Conservation (phyloP, 2,888 invertebrate genomes). For the Papilio elwesi region DNA sequence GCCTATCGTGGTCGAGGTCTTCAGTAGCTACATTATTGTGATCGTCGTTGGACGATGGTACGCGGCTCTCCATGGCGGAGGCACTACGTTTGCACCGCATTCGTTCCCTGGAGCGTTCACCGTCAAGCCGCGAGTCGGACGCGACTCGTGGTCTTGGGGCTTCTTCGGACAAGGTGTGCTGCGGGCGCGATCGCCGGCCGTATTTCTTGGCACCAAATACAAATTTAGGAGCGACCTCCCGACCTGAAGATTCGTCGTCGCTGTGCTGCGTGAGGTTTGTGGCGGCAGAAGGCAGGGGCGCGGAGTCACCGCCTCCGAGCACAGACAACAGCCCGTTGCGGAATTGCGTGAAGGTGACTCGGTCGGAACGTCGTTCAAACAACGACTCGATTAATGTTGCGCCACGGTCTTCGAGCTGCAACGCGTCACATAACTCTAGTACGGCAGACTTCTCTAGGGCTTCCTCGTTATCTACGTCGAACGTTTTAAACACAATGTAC, state of each 20-base stretch:
- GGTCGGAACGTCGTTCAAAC: conserved; percentile 77
- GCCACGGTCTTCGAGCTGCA: conserved; percentile 90
- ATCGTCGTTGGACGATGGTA: conserved; percentile 32
- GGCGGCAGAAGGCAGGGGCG: conserved; percentile 48
- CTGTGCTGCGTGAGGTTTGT: conserved; percentile 54
- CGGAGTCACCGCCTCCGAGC: conserved; percentile 82
- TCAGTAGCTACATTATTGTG: conserved; percentile 46
- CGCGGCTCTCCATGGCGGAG: conserved; percentile 63
- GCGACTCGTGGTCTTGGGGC: conserved; percentile 60
- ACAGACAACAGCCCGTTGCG: conserved; percentile 89
- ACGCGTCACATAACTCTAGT: conserved; percentile 88
- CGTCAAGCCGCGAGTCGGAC: conserved; percentile 66
- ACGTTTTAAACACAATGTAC: conserved; percentile 91
- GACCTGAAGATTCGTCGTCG: conserved; percentile 85
- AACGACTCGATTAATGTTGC: conserved; percentile 85
- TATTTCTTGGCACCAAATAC: conserved; percentile 90
- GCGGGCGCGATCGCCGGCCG: conserved; percentile 88
- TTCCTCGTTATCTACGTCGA: conserved; percentile 88
- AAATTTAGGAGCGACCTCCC: conserved; percentile 89
- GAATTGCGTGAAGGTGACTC: conserved; percentile 88
- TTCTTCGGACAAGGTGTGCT: conserved; percentile 56
- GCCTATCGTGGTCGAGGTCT: conserved; percentile 65
- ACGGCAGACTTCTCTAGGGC: conserved; percentile 87
- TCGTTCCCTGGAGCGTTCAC: conserved; percentile 57
- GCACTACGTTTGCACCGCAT: conserved; percentile 63